These are phyloP conservation scores for Sebastiscus tertius DNA, from an alignment of 2,797 vertebrate genomes.

Conservation along the genomic window DNA sequence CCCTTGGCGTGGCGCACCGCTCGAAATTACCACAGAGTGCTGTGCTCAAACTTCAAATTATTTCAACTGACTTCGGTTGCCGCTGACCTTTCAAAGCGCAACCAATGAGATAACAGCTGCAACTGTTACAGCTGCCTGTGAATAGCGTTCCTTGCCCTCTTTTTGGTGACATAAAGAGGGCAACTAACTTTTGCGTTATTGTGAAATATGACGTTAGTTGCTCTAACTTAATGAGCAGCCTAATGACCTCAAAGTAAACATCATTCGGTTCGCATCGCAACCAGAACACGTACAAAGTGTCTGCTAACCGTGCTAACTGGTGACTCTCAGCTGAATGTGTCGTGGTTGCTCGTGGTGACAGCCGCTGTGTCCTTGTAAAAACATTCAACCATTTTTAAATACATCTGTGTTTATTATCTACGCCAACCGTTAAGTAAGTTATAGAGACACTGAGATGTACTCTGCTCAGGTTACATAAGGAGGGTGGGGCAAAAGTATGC, in stretches of 20 bases:
- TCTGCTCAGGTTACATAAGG: neutral
- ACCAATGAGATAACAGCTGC: neutral
- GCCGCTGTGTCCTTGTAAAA: too few relatives aligned
- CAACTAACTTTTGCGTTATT: neutral
- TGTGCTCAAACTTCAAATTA: neutral
- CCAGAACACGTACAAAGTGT: neutral
- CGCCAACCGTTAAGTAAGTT: fast-evolving
- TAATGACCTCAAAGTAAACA: neutral
- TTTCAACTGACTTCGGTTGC: neutral
- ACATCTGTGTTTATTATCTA: too few relatives aligned
- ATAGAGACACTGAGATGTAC: neutral
- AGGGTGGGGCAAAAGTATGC: neutral
- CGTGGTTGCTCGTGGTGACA: neutral
- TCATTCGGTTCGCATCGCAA: neutral
- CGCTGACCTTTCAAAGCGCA: neutral
- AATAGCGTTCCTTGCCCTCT: too few relatives aligned
- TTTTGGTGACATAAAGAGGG: too few relatives aligned
- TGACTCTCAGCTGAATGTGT: neutral
- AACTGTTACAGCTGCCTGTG: neutral
- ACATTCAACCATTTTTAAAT: too few relatives aligned
- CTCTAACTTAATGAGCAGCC: neutral
- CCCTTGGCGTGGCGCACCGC: too few relatives aligned
- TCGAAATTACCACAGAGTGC: too few relatives aligned
- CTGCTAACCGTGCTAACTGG: neutral
- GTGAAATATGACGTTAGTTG: neutral